Evolutionary conservation across 2,888 invertebrate genomes (phyloP).

Genomic region (Microctonus aethiopoides): DNA sequence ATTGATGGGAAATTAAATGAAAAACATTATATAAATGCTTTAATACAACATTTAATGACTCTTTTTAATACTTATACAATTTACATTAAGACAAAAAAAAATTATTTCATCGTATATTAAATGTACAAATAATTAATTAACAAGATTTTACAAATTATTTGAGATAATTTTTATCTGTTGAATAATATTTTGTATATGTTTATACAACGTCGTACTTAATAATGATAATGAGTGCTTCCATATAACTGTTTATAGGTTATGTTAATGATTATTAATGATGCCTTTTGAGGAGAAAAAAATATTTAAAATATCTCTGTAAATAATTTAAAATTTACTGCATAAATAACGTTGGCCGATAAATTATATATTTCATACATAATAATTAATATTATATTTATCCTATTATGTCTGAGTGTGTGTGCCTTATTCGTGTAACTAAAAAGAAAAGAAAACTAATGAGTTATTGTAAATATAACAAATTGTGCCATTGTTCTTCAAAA

Average conservation of each 20-base stretch:
- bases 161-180: not conserved
- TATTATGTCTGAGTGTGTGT: too few relatives aligned
- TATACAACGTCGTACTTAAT: not conserved
- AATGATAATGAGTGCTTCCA: not conserved
- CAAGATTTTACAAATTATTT: not conserved
- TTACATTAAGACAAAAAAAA: not conserved
- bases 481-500: not conserved
- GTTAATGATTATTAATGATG: not conserved
- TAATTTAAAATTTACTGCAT: not conserved
- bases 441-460: too few relatives aligned
- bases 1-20: too few relatives aligned
- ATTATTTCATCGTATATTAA: not conserved
- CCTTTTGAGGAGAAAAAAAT: not conserved
- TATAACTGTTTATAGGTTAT: not conserved
- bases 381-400: too few relatives aligned
- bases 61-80: too few relatives aligned
- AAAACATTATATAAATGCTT: too few relatives aligned
- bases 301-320: conserved; percentile 3
- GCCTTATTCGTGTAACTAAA: not conserved
- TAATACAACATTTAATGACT: too few relatives aligned
- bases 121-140: not conserved
- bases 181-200: not conserved
- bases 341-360: conserved; percentile 1
- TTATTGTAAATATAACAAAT: too few relatives aligned
- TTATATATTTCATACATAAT: too few relatives aligned